These are phyloP conservation scores for Litocranius walleri DNA, from an alignment of 2,113 vertebrate species.

Conservation along the genomic window DNA sequence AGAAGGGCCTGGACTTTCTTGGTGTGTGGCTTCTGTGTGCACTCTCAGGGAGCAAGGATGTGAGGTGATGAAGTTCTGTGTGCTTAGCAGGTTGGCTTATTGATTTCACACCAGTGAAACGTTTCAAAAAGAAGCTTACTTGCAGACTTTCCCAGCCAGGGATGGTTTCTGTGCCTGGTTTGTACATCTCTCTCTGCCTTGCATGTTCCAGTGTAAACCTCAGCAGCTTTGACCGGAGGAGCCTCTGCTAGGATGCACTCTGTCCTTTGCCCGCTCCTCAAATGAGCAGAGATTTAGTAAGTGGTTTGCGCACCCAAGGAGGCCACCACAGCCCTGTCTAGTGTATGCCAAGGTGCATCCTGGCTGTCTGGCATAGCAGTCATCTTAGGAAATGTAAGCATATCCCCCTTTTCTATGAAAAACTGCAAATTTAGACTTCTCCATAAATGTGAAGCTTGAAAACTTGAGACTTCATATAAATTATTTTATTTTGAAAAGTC, in stretches of 20 bases:
- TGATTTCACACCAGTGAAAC: neutral
- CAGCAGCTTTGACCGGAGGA: neutral
- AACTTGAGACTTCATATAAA: neutral
- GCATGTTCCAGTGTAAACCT: fast-evolving
- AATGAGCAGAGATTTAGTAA: neutral
- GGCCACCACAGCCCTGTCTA: neutral
- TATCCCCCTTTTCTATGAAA: neutral
- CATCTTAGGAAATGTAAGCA: neutral
- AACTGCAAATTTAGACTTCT: neutral
- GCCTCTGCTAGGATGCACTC: neutral
- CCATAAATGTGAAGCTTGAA: neutral
- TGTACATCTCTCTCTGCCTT: neutral
- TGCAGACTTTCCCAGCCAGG: neutral
- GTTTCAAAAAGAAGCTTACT: neutral
- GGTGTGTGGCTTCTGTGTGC: neutral
- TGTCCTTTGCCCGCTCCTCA: neutral
- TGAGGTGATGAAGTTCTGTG: neutral
- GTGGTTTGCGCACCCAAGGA: neutral
- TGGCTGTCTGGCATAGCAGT: neutral
- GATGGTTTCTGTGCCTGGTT: neutral
- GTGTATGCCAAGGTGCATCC: fast-evolving
- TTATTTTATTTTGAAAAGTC: slow-evolving; percentile 19
- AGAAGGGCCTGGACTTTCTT: neutral
- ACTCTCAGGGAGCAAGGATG: neutral
- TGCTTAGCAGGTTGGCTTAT: neutral